Evolutionary conservation across 2,113 vertebrate species (phyloP), one percentile per base, ranked within the genome.

Genomic region (Malurus alboscapulatus): DNA sequence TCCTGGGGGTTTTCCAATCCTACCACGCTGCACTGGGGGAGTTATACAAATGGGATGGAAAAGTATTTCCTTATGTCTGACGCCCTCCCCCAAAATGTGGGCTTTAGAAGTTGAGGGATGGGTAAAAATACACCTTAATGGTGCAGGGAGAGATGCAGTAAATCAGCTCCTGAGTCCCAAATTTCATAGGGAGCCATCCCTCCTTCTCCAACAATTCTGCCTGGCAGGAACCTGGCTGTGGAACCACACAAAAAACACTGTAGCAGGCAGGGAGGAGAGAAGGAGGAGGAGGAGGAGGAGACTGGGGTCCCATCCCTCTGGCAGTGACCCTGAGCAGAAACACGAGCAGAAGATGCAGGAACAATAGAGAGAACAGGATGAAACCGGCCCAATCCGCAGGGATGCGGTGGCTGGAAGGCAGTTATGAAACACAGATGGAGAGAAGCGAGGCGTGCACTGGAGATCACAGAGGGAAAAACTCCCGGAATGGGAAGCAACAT

Each of bases 341-440:
- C 51, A 51, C 0, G 17, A 84, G 71, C 83, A 80, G 69, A 67
- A 92, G 84, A 86, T 21, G 61, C 48, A 48, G 4, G 25, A 93
- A 87, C 81, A 92, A 89, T 74, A 12, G 94, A 58, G 72, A 4
- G 10, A 92, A 53, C 87, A 82, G 95, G 84, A 57, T 90, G 85
- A 48, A 85, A 83, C 84, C 14, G 1, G 91, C 81, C 29, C 4
- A 0, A 27, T 16, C 87, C 5, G 7, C 86, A 44, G 86, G 80
- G 91, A 84, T 75, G 20, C 14, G 3, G 55, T 2, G 29, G n/a
- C 71, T 73, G 90, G 82, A 88, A 71, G 47, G 30, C 1, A 1
- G 4, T 91, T 62, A 94, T 87, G 86, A 79, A 89, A 93, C 16
- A 17, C 91, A 92, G 94, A 76, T 93, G 93, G 87, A 82, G 65